Evolutionary conservation across 2,888 invertebrate species (phyloP).

Genomic region (Meloe dianella): DNA sequence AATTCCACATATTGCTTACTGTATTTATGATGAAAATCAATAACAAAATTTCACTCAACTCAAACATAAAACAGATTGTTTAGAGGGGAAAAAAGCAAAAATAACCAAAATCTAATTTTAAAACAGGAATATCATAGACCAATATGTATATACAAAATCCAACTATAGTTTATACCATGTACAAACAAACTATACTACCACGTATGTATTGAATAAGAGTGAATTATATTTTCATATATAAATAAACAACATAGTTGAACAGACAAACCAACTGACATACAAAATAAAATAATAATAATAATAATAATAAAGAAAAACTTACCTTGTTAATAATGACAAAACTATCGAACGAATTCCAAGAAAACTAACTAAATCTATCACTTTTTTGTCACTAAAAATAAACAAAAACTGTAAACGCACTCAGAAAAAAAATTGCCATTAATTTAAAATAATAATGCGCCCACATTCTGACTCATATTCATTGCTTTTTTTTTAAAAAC

Average conservation of each 20-base stretch:
- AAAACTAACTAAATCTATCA: background rate
- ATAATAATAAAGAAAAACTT: background rate
- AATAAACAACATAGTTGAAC: background rate
- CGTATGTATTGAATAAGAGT: background rate
- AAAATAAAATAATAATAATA: background rate
- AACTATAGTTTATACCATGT: background rate
- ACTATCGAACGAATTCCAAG: too few species aligned
- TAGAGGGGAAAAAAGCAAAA: conserved; percentile 7
- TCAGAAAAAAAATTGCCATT: too few species aligned
- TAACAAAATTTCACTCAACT: conserved; percentile 8
- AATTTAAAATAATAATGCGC: background rate
- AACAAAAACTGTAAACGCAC: too few species aligned
- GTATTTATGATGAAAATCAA: background rate
- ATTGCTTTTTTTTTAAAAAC: background rate
- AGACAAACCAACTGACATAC: background rate
- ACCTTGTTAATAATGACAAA: background rate
- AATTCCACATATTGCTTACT: background rate
- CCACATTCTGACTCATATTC: background rate
- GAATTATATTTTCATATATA: background rate
- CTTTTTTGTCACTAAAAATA: too few species aligned
- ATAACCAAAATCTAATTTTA: conserved; percentile 1
- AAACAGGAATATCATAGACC: background rate
- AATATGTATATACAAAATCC: background rate
- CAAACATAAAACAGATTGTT: conserved; percentile 26
- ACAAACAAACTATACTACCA: background rate